These are phyloP conservation scores for Marisa cornuarietis DNA, from an alignment of 1,140 invertebrate species.

Conservation along the genomic window DNA sequence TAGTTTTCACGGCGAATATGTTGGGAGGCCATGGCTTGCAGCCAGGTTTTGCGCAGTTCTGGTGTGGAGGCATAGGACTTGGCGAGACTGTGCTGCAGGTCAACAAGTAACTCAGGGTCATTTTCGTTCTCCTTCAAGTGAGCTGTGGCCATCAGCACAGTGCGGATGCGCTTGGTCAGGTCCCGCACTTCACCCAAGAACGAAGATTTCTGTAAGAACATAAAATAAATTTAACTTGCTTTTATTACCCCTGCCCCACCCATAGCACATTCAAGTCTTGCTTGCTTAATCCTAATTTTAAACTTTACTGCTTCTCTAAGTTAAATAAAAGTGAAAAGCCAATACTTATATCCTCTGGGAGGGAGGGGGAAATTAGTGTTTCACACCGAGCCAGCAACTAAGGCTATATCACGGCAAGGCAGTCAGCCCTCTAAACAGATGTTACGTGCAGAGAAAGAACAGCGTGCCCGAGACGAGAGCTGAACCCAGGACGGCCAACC, in stretches of 20 bases:
- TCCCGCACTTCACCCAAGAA: constrained; percentile 91
- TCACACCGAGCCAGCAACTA: no score
- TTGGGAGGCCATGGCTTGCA: constrained; percentile 86
- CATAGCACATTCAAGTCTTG: not conserved
- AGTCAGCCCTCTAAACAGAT: no score
- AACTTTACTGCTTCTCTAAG: not conserved
- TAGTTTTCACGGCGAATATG: constrained; percentile 82
- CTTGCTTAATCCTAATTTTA: not conserved
- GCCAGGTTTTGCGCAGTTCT: constrained; percentile 88
- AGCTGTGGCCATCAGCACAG: constrained; percentile 91
- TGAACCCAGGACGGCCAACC: no score
- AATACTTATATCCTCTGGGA: no score
- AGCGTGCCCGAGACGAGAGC: no score
- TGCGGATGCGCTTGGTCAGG: constrained; percentile 88
- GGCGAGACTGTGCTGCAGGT: constrained; percentile 91
- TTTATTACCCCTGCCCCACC: not conserved
- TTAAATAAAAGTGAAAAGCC: no score
- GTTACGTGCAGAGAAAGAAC: no score
- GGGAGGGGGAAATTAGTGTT: no score
- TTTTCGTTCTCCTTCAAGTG: constrained; percentile 89
- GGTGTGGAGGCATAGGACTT: constrained; percentile 95
- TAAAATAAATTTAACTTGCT: constrained; percentile 4
- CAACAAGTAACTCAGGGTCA: constrained; percentile 90
- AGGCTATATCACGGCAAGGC: no score
- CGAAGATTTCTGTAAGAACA: constrained; percentile 53